Evolutionary conservation across 2,113 vertebrate species (phyloP), one percentile per base, ranked within the genome.

Genomic region (Thinocorus orbignyianus): DNA sequence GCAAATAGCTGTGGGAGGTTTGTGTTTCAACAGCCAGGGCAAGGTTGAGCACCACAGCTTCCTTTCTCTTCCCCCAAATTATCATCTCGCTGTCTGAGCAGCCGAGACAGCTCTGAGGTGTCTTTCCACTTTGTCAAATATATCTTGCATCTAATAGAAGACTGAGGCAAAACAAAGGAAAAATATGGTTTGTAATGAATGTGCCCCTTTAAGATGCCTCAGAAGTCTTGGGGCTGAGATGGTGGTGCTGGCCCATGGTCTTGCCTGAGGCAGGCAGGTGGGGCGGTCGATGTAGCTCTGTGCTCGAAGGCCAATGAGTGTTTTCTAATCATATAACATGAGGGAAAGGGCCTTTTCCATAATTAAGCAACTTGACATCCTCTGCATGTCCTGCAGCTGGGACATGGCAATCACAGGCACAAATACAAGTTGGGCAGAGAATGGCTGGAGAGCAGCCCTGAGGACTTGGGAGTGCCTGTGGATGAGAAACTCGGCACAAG

Each of bases 281-380:
- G 31, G 30, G 15, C 1, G 18, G 16, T 18, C 1, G 2, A 5
- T 31, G 42, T 31, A 35, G 24, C 37, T 71, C n/a, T 37, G 20
- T 33, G 7, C 51, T 71, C 17, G 6, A 65, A 74, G 46, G 44
- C 48, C 8, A 7, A 41, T 1, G 2, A 24, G 6, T 0, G 0
- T 92, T 88, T 91, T 42, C 39, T 51, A 25, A 13, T 46, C 9
- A 0, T 58, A 4, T 20, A 48, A 54, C 5, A 11, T 30, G 35
- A 77, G 23, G 33, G 13, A 84, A 90, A 86, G 18, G 9, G 24
- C 22, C 12, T 80, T 88, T 88, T 55, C 33, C 20, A 4, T 78
- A 35, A 60, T 64, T 64, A 74, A 70, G 48, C 30, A 66, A 19
- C 17, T 55, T 20, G 12, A 48, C 26, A 30, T 71, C 26, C 20